These are phyloP conservation scores for Epizoanthus ramosus DNA, from an alignment of 92 coral and sea anemone genomes.

Conservation along the genomic window DNA sequence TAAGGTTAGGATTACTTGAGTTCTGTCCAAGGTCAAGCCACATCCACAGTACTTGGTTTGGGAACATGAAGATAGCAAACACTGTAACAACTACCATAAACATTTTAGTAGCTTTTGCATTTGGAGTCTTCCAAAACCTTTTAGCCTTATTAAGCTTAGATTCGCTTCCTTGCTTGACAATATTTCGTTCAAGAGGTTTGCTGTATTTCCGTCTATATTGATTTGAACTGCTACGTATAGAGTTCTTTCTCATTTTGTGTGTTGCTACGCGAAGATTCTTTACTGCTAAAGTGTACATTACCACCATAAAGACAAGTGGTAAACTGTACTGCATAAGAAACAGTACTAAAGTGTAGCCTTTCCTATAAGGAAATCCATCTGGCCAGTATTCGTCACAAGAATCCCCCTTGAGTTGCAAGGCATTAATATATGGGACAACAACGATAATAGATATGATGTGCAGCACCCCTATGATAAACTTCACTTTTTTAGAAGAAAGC, in stretches of 20 bases:
- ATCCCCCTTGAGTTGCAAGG: slow-evolving; percentile 48
- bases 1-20: slow-evolving; percentile 38
- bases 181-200: too few species aligned
- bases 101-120: slow-evolving; percentile 65
- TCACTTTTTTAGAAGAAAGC: slow-evolving; percentile 68
- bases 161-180: neutral
- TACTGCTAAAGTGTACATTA: slow-evolving; percentile 78
- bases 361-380: slow-evolving; percentile 63
- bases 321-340: slow-evolving; percentile 82
- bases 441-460: slow-evolving; percentile 61
- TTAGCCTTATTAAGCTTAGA: neutral
- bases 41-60: slow-evolving; percentile 71
- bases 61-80: slow-evolving; percentile 67
- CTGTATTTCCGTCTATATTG: neutral
- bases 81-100: slow-evolving; percentile 64
- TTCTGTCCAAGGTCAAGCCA: slow-evolving; percentile 71
- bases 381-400: slow-evolving; percentile 84
- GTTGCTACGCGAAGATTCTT: slow-evolving; percentile 52
- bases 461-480: slow-evolving; percentile 44
- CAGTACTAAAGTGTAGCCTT: slow-evolving; percentile 70
- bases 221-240: slow-evolving; percentile 7
- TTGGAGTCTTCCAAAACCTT: slow-evolving; percentile 17
- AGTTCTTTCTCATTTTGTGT: slow-evolving; percentile 18
- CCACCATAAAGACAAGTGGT: slow-evolving; percentile 74
- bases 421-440: slow-evolving; percentile 73